Base-by-base conservation (phyloP, 64 coral and sea anemone genomes). In the Catalaphyllia jardinei region DNA sequence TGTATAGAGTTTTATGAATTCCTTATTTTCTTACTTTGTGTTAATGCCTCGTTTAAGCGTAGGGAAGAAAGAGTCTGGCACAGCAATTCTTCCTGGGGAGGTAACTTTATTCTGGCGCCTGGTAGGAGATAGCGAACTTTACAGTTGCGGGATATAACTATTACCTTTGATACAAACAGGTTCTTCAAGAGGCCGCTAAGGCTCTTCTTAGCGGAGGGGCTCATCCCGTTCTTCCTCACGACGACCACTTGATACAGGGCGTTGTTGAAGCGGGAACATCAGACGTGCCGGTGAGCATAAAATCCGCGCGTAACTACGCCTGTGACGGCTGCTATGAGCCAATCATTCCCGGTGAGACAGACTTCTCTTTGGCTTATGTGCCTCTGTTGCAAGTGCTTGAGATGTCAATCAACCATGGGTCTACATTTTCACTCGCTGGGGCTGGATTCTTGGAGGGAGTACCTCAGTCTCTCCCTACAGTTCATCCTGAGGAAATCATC, bases 181-280 rank as follows among this genome's bases (percentile, higher is more conserved):
- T 83, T 35, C 60, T 89, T 10, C 3, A 24, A 9, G 87, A 88
- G 74, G 87, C 91, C 5, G 91, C 91, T 28, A 78, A 80, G 29
- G 59, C 83, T 0, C 50, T 92, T 19, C 83, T 92, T 20, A 92
- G 91, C 28, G 91, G 91, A 19, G 91, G 91, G 14, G 91, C 91
- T 2, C 91, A 92, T 60, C 91, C 91, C 4, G 42, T 92, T 4
- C 42, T 92, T 9, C 50, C 31, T 15, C 91, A 92, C 18, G 91
- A 92, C 42, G 91, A 92, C 60, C 73, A 60, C 6, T 75, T 92
- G 28, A 39, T 92, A n/a, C 29, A 31, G 72, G 72, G 72, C 29
- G 31, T 74, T 35, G 13, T 35, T 17, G 29, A 74, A 31, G 14
- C 72, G 4, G 72, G 72, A 35, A 31, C 72, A 17, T 14, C 29